Evolutionary conservation across 2,888 invertebrate species (phyloP), one percentile per base, ranked within the genome.

Genomic region (Hermaeophaga mercurialis): DNA sequence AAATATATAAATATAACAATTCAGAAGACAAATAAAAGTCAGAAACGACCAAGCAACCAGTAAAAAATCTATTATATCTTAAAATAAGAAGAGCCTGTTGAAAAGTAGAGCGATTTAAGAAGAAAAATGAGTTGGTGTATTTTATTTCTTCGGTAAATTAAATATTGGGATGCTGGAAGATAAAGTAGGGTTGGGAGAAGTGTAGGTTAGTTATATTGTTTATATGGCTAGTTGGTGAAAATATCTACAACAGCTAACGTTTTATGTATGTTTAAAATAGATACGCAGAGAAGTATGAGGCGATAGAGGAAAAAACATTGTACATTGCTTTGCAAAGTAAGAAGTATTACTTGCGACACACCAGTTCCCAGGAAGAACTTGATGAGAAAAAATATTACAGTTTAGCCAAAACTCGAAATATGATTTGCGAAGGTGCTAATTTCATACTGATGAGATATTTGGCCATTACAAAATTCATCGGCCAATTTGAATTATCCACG

Each of bases 361-460:
- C 75, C 39, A 80, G 81, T 64, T 80, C 79, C 1, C 77, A 79
- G 1, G 75, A 79, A 33, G 74, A 78, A 55, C 70, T 78, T 34
- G 76, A 79, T 22, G 80, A 81, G 58, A 78, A 80, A 43, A 77
- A 79, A 55, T 81, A 84, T 65, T 81, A 85, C 68, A 73, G 79
- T 26, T 79, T 83, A 47, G 75, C 77, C 34, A 78, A 76, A 17
- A 77, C 81, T n/a, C 75, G 74, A 46, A 75, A 81, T 64, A 79
- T 85, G 57, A 73, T 86, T 45, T 79, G 83, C n/a, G 86, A 86
- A 78, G 86, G 85, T 24, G 81, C 84, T 6, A 85, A 82, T 73
- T 76, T 87, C 56, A 71, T 86, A 9, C 71, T 87, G 12, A 75
- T 85, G 73, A 78, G 87, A 60, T 86, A 84, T 69, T 74, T 87